Percentiles rank a stretch among this genome's conserved stretches.
Conservation (phyloP, 2,888 invertebrate species). For the Teleiodes luculella region DNA sequence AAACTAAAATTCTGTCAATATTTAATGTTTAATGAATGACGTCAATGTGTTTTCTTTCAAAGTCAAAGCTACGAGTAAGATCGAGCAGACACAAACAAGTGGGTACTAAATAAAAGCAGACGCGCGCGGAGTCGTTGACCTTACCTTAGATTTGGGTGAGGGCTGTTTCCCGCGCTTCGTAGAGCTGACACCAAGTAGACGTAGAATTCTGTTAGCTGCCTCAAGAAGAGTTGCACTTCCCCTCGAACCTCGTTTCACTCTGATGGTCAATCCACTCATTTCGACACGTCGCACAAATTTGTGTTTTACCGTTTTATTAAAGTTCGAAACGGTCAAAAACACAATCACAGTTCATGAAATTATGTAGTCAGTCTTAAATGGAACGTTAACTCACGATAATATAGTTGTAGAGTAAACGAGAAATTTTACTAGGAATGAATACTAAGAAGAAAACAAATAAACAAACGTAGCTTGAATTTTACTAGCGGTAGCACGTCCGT, state of each 20-base stretch:
- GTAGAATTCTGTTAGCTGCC: conserved; percentile 76
- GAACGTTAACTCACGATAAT: conserved; percentile 30
- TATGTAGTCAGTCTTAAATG: conserved; percentile 30
- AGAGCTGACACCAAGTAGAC: conserved; percentile 73
- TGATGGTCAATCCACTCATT: conserved; percentile 76
- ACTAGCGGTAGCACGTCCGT: conserved; percentile 46
- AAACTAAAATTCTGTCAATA: too few species aligned
- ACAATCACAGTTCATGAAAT: conserved; percentile 67
- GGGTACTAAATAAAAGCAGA: conserved; percentile 41
- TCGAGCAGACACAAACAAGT: conserved; percentile 36
- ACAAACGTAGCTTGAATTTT: conserved; percentile 41
- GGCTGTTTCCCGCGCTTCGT: conserved; percentile 78
- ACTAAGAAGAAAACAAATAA: conserved; percentile 43
- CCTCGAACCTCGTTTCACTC: conserved; percentile 77
- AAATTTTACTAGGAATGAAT: conserved; percentile 49
- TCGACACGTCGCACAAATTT: conserved; percentile 65
- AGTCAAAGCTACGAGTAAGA: conserved; percentile 15
- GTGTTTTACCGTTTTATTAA: conserved; percentile 58
- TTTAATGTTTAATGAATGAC: too few species aligned
- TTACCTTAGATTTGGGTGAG: conserved; percentile 76
- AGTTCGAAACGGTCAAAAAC: conserved; percentile 60
- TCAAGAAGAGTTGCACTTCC: conserved; percentile 76
- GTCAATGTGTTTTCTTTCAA: not conserved
- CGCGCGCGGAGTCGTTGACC: conserved; percentile 60
- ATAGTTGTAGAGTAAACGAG: conserved; percentile 22